A percentile compares a stretch with the other conserved stretches of the same genome.
These are phyloP conservation scores for Orthosia gothica DNA, from an alignment of 2,888 invertebrate genomes.

Conservation along the genomic window DNA sequence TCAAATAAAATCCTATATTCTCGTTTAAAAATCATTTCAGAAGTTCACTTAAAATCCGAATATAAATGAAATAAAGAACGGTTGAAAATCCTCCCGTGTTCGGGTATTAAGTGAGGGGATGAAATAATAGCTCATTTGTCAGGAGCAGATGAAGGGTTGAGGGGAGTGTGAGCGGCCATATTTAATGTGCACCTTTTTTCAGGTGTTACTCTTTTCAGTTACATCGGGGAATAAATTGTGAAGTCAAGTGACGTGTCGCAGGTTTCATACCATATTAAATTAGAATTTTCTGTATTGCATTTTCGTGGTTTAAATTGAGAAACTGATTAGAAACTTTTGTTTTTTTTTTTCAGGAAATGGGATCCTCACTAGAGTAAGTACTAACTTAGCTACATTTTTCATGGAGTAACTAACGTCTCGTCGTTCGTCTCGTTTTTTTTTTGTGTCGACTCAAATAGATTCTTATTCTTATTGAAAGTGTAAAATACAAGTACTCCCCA, in stretches of 20 bases:
- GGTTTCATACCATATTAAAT: not conserved
- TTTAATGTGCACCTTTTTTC: slow-evolving; percentile 59
- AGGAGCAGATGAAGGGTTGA: slow-evolving; percentile 51
- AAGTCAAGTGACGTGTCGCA: slow-evolving; percentile 4
- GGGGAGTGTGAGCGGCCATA: slow-evolving; percentile 46
- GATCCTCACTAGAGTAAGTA: no score
- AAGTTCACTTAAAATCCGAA: slow-evolving; percentile 39
- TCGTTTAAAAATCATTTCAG: slow-evolving; percentile 18
- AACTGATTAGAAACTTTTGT: no score
- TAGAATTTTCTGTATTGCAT: no score
- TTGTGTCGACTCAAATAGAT: no score
- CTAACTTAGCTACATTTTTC: no score
- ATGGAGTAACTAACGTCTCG: no score
- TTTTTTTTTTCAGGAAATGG: no score
- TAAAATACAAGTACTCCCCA: not conserved
- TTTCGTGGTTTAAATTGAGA: no score
- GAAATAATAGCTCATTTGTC: slow-evolving; percentile 67
- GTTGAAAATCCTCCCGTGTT: slow-evolving; percentile 49
- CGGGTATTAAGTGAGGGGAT: slow-evolving; percentile 56
- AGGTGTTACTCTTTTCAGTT: slow-evolving; percentile 48
- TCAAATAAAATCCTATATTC: slow-evolving; percentile 15
- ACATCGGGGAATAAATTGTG: slow-evolving; percentile 32
- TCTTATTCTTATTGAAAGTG: no score
- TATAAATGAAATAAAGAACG: slow-evolving; percentile 53
- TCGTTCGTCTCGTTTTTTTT: no score